Evolutionary conservation across 2,888 invertebrate genomes (phyloP).

Genomic region (Microctonus hyperodae): DNA sequence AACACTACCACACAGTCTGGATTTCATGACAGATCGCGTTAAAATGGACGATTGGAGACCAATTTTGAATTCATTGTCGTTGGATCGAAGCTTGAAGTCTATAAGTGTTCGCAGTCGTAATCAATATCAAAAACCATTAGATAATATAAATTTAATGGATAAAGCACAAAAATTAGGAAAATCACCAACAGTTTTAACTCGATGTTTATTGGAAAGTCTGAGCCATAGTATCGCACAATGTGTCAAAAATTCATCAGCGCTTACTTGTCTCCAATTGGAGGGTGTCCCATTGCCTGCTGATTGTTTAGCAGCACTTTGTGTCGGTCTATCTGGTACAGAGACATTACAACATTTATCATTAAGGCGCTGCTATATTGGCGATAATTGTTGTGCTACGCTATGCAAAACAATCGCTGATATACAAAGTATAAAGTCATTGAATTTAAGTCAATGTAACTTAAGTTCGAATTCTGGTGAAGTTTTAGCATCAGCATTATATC

Average conservation of each 20-base stretch:
- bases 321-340: constrained; percentile 71
- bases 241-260: constrained; percentile 69
- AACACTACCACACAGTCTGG: constrained; percentile 65
- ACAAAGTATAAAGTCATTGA: constrained; percentile 73
- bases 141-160: constrained; percentile 66
- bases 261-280: constrained; percentile 73
- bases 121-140: constrained; percentile 67
- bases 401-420: constrained; percentile 74
- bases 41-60: constrained; percentile 80
- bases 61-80: constrained; percentile 74
- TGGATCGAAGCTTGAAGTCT: constrained; percentile 74
- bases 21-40: constrained; percentile 78
- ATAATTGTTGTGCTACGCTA: constrained; percentile 75
- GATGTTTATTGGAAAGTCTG: constrained; percentile 73
- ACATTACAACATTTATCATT: constrained; percentile 74
- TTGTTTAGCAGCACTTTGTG: constrained; percentile 69
- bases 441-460: constrained; percentile 75
- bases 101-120: constrained; percentile 72
- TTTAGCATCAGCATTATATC: constrained; percentile 68
- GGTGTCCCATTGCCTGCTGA: constrained; percentile 75
- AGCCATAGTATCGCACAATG: constrained; percentile 72
- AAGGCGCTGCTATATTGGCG: constrained; percentile 73
- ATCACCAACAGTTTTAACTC: constrained; percentile 73
- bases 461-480: constrained; percentile 70
- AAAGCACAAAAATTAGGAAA: constrained; percentile 72